phyloP scores from a whole-genome alignment of 1,140 invertebrate genomes.

The Aplysia californica region DNA sequence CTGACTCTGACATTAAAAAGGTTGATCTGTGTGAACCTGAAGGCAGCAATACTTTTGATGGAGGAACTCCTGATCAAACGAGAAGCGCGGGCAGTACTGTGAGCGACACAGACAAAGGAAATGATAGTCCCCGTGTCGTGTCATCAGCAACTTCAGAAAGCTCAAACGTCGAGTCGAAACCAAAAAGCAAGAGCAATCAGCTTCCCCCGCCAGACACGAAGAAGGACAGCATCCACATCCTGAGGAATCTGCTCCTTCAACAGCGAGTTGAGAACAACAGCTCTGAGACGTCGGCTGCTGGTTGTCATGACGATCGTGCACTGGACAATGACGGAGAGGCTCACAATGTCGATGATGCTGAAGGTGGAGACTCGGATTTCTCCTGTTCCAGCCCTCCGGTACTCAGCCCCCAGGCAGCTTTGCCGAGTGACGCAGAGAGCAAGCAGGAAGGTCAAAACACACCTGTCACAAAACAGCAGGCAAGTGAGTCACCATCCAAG shows the following conservation, averaged over 20 bases:
- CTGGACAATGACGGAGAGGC: no score
- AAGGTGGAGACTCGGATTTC: no score
- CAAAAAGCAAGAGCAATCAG: background rate
- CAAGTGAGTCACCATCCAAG: background rate
- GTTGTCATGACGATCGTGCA: background rate
- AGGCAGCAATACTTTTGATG: background rate
- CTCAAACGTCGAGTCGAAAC: background rate
- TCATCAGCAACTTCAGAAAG: background rate
- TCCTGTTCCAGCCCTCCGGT: no score
- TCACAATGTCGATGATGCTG: no score
- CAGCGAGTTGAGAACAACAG: background rate
- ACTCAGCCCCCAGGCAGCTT: background rate
- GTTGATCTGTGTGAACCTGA: background rate
- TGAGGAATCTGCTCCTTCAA: constrained; percentile 5
- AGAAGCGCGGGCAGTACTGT: background rate
- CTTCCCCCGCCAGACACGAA: background rate
- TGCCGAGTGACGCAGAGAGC: background rate
- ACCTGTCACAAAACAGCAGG: no score
- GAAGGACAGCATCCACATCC: background rate
- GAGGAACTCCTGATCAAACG: background rate
- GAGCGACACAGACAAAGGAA: background rate
- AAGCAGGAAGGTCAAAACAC: background rate
- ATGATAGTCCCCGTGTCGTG: background rate
- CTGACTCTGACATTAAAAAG: background rate
- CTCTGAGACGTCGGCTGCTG: background rate